Conservation (phyloP, 2,888 invertebrate genomes). For the Platycnemis pennipes region DNA sequence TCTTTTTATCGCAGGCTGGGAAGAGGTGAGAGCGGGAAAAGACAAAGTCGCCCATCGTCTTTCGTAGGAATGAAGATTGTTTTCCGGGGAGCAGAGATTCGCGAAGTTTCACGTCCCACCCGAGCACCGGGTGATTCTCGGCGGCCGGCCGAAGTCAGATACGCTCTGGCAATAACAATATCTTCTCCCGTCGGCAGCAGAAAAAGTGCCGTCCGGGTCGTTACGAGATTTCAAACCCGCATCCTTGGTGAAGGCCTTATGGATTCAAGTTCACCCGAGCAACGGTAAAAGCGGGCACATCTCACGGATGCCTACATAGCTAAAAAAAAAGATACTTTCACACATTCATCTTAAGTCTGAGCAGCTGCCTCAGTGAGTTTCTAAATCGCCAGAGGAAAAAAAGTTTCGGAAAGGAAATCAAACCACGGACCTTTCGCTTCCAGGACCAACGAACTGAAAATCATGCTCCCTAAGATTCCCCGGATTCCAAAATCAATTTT, state of each 20-base stretch:
- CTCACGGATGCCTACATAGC: no score
- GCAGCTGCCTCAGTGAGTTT: no score
- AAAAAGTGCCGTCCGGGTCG: background rate
- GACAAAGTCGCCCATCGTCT: constrained; percentile 4
- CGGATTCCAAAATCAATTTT: no score
- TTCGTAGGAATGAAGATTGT: constrained; percentile 47
- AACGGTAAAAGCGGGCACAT: no score
- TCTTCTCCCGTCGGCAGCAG: background rate
- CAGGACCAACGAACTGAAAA: no score
- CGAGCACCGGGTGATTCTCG: no score
- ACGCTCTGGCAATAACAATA: no score
- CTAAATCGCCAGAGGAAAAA: no score
- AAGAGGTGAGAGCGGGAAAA: background rate
- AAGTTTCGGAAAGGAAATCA: no score
- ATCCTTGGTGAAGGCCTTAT: background rate
- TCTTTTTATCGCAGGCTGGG: background rate
- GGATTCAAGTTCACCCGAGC: background rate
- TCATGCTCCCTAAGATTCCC: no score
- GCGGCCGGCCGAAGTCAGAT: no score
- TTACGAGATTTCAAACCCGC: background rate
- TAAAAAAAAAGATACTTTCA: background rate
- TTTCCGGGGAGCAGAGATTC: constrained; percentile 42
- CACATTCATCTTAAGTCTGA: background rate
- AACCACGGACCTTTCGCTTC: no score
- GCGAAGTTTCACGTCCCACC: constrained; percentile 36